Percentiles rank a stretch among this genome's conserved stretches.
Evolutionary conservation across 2,113 vertebrate genomes (phyloP).

Genomic region (Hypomesus transpacificus): DNA sequence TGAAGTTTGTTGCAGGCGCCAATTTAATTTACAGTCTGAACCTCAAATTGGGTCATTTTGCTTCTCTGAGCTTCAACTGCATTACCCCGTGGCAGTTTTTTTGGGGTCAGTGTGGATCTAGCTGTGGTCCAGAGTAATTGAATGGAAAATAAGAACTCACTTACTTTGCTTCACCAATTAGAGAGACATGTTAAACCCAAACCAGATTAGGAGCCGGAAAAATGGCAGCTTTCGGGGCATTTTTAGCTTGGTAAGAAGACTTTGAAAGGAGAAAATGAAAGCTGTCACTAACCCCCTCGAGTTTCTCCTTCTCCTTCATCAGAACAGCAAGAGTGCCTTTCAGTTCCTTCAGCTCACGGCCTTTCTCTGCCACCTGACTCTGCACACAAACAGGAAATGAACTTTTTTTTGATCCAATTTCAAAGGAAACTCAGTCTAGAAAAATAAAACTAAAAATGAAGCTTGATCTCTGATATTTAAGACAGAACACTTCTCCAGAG

Average conservation of each 20-base stretch:
- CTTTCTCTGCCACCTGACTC: conserved; percentile 89
- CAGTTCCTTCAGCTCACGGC: conserved; percentile 83
- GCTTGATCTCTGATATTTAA: conserved; percentile 22
- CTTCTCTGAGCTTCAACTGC: conserved; percentile 49
- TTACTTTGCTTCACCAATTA: conserved; percentile 72
- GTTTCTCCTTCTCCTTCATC: conserved; percentile 80
- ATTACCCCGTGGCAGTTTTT: conserved; percentile 53
- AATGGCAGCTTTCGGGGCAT: conserved; percentile 49
- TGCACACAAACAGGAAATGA: conserved; percentile 47
- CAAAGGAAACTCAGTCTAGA: conserved; percentile 2
- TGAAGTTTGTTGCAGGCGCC: conserved; percentile 69
- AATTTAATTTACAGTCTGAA: conserved; percentile 74
- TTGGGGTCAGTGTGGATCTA: conserved; percentile 53
- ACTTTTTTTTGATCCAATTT: too few species aligned
- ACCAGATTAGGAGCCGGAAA: conserved; percentile 45
- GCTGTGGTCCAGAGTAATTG: conserved; percentile 70
- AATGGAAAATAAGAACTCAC: conserved; percentile 73
- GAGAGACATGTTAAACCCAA: conserved; percentile 65
- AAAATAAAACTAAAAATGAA: conserved; percentile 6
- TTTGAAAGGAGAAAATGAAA: conserved; percentile 61
- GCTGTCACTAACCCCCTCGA: conserved; percentile 69
- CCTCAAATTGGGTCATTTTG: conserved; percentile 73
- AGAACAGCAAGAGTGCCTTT: conserved; percentile 77
- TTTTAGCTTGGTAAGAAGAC: conserved; percentile 48
- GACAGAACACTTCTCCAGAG: background rate